These are phyloP conservation scores for Aethina tumida DNA, from an alignment of 1,140 invertebrate species.

Conservation along the genomic window DNA sequence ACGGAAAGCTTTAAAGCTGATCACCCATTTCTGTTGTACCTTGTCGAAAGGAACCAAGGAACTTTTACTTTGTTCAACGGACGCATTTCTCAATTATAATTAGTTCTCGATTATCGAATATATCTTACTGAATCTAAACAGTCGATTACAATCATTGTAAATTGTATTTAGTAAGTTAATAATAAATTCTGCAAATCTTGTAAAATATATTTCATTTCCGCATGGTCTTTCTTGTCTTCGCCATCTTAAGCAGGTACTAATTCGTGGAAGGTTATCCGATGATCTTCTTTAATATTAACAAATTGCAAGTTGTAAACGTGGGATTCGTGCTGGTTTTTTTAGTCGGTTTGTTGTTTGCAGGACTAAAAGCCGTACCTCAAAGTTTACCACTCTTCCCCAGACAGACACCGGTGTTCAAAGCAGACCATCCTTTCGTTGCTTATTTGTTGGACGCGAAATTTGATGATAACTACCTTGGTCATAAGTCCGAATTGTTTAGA, in stretches of 20 bases:
- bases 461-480: not conserved
- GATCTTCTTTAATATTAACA: too few species aligned
- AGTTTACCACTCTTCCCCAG: not conserved
- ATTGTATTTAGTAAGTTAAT: constrained; percentile 1
- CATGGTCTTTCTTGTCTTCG: too few species aligned
- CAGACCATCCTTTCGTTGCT: not conserved
- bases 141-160: not conserved
- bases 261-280: too few species aligned
- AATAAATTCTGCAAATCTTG: constrained; percentile 1
- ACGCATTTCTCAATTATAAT: constrained; percentile 9
- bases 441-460: not conserved
- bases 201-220: too few species aligned
- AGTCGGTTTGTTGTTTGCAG: not conserved
- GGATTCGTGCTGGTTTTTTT: not conserved
- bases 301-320: not conserved
- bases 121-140: constrained; percentile 1
- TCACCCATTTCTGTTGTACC: constrained; percentile 14
- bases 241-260: too few species aligned
- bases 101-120: not conserved
- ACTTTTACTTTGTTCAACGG: constrained; percentile 11
- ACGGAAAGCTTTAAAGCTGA: constrained; percentile 12
- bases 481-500: not conserved
- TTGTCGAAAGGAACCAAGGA: constrained; percentile 9
- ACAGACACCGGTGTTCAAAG: not conserved
- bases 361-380: not conserved